Evolutionary conservation across 53 echinoderm and acorn worm species (phyloP), one percentile per base, ranked within the genome.

Genomic region (Astropecten irregularis): DNA sequence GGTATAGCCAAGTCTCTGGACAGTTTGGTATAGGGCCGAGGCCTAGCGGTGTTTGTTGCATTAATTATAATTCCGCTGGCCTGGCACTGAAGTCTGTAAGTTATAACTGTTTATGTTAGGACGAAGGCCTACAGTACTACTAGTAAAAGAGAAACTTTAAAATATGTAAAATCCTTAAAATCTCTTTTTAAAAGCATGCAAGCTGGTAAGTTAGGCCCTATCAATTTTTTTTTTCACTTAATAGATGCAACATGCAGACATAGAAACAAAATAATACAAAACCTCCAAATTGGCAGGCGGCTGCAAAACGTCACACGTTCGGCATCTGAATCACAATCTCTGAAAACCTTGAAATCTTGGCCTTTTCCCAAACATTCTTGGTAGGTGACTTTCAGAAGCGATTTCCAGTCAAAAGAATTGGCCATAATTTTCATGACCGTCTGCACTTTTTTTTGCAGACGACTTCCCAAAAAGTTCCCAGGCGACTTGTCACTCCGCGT

Each of bases 341-440:
- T 36, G 9, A 74, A 57, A n/a, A 23, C 31, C 34, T 16, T 57
- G 22, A 74, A 25, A 5, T 21, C 56, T 31, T 37, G 38, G 31
- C 3, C 13, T 8, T 34, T 10, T 19, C 16, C 11, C 42, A 11
- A 50, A 22, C 57, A 74, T 10, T 68, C 26, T 14, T 26, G 40
- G 42, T 44, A 68, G 9, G 55, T 40, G 7, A 5, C 2, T 13
- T 26, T 74, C 36, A 55, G 39, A 10, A 39, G 10, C 11, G 3
- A 10, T 23, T 74, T 49, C 50, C 48, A 81, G 64, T 81, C 65
- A 31, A 81, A 64, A n/a, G n/a, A n/a, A 31, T 14, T 11, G 14
- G 9, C 64, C 64, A 64, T 64, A 56, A 20, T 56, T 4, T 21
- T 56, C 9, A 20, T 18, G 0, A 49, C 44, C 6, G 13, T 44